A percentile compares a stretch with the other conserved stretches of the same genome.
These are phyloP conservation scores for Drosophila kanekoi DNA, from an alignment of 2,888 invertebrate genomes.

Conservation along the genomic window DNA sequence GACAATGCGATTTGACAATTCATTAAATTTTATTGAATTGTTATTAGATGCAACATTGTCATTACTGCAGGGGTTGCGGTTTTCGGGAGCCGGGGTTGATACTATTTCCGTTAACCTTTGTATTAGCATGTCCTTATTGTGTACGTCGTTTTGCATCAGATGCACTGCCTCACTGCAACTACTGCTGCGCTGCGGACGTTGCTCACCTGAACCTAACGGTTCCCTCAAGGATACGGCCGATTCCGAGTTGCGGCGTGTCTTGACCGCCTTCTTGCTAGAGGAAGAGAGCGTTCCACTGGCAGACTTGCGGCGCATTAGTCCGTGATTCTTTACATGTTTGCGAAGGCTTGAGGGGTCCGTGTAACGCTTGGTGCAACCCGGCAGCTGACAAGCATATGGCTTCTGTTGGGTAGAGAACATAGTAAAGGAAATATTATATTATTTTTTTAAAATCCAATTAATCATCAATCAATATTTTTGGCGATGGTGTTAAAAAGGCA, in stretches of 20 bases:
- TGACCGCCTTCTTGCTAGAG: conserved; percentile 56
- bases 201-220: conserved; percentile 24
- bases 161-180: conserved; percentile 77
- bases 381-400: conserved; percentile 95
- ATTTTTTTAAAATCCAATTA: conserved; percentile 38
- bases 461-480: conserved; percentile 49
- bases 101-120: conserved; percentile 15
- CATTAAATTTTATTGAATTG: conserved; percentile 86
- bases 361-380: conserved; percentile 95
- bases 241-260: conserved; percentile 83
- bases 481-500: neutral
- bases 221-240: conserved; percentile 67
- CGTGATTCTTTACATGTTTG: conserved; percentile 96
- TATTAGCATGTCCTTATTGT: conserved; percentile 9
- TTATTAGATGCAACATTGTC: conserved; percentile 67
- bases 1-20: conserved; percentile 85
- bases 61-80: conserved; percentile 59
- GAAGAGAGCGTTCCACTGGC: conserved; percentile 52
- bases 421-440: conserved; percentile 20
- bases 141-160: conserved; percentile 20
- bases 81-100: conserved; percentile 30
- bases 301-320: conserved; percentile 84
- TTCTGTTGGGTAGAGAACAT: conserved; percentile 87
- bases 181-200: conserved; percentile 79
- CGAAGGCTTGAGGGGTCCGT: conserved; percentile 97